Conservation (phyloP, 2,888 invertebrate species). For the Chalcosyrphus nemorum region DNA sequence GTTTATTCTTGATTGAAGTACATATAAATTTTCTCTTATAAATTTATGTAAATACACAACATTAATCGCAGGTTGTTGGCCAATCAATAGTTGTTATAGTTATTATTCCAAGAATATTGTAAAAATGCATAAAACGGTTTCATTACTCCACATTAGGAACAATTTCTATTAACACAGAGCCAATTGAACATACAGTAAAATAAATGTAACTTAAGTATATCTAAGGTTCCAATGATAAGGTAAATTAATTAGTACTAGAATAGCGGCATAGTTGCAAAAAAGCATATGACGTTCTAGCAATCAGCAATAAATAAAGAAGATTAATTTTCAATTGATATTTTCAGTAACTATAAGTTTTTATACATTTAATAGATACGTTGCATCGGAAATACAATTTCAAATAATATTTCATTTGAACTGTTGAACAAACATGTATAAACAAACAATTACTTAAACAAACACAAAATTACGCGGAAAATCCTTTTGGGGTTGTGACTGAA, state of each 20-base stretch:
- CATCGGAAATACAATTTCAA: background rate
- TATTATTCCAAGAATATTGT: conserved; percentile 18
- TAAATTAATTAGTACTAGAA: background rate
- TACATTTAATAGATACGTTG: background rate
- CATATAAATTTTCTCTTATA: background rate
- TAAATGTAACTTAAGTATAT: conserved; percentile 16
- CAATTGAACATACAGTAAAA: conserved; percentile 11
- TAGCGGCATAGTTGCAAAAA: background rate
- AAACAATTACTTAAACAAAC: background rate
- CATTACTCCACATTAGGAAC: conserved; percentile 31
- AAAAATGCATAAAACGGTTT: conserved; percentile 39
- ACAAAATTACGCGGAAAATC: background rate
- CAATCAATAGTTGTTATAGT: background rate
- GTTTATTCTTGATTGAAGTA: background rate
- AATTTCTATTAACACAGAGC: conserved; percentile 13
- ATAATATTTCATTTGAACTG: background rate
- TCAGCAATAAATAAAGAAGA: conserved; percentile 12
- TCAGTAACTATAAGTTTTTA: background rate
- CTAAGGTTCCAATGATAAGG: background rate
- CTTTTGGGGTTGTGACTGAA: conserved; percentile 42
- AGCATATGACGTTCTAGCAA: conserved; percentile 2
- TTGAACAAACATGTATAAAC: background rate
- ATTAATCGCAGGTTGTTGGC: background rate
- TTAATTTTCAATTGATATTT: background rate
- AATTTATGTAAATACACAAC: background rate